phyloP scores from a whole-genome alignment of 1,140 invertebrate genomes.

The Drosophila nannoptera region DNA sequence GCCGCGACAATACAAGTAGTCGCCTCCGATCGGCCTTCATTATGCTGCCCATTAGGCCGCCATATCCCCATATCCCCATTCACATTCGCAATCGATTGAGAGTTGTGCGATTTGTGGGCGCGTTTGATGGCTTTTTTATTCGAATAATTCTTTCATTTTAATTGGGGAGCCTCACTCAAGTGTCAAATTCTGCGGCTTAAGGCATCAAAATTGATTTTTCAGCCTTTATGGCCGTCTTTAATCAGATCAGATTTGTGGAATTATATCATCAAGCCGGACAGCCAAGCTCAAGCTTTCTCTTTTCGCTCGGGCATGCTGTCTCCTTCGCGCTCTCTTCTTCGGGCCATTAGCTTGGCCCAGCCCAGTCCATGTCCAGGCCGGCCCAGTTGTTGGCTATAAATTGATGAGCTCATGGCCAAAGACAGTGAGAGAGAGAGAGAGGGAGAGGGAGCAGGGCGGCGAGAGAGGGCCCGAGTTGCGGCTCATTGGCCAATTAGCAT shows the following conservation, averaged over 20 bases:
- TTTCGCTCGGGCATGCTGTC: background rate
- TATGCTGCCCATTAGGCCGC: background rate
- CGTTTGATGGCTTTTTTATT: no score
- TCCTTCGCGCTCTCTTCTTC: background rate
- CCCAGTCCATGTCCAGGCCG: background rate
- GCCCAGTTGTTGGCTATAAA: slow-evolving; percentile 22
- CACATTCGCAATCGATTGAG: no score
- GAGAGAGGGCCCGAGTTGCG: slow-evolving; percentile 9
- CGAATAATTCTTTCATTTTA: no score
- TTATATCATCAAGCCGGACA: background rate
- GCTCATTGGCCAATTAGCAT: slow-evolving; percentile 77
- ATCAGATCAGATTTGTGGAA: no score
- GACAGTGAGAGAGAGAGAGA: no score
- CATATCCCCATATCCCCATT: slow-evolving; percentile 5
- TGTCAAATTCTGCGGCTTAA: no score
- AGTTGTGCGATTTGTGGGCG: no score
- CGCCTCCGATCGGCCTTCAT: slow-evolving; percentile 2
- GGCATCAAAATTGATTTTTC: no score
- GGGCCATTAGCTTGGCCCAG: slow-evolving; percentile 8
- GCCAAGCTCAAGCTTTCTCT: background rate
- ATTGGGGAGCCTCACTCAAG: no score
- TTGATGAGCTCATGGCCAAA: slow-evolving; percentile 36
- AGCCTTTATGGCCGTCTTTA: no score
- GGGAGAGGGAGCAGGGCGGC: background rate
- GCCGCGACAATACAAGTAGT: slow-evolving; percentile 19